Conservation (phyloP, 2,113 vertebrate species). For the Actenoides lindsayi region DNA sequence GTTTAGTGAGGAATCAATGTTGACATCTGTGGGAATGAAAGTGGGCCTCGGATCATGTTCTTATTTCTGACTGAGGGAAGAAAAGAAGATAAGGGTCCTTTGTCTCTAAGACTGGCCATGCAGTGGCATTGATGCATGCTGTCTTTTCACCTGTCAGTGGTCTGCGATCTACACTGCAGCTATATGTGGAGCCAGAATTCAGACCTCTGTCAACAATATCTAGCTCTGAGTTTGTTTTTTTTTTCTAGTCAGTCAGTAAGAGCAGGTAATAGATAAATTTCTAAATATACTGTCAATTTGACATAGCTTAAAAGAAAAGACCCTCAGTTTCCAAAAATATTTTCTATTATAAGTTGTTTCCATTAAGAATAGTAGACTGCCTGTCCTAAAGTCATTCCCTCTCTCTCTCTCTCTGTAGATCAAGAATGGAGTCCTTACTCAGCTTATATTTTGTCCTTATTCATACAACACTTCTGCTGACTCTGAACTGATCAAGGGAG, state of each 20-base stretch:
- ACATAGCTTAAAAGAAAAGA: not conserved
- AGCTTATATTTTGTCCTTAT: conserved; percentile 14
- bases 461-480: conserved; percentile 45
- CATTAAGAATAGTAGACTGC: not conserved
- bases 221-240: not conserved
- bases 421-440: conserved; percentile 10
- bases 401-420: not conserved
- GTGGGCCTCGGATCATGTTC: not conserved
- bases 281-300: not conserved
- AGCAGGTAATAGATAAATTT: not conserved
- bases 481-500: conserved; percentile 20
- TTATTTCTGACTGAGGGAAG: not conserved
- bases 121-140: not conserved
- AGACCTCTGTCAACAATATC: not conserved
- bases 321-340: not conserved
- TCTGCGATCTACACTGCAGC: not conserved
- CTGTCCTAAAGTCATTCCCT: not conserved
- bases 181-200: not conserved
- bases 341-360: not conserved
- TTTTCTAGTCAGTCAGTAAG: not conserved
- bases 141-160: not conserved
- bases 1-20: not conserved
- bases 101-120: not conserved
- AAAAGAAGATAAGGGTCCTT: not conserved
- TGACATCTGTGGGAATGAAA: not conserved